Evolutionary conservation across 2,797 vertebrate species (phyloP).

Genomic region (Paratrypauchen microcephalus): DNA sequence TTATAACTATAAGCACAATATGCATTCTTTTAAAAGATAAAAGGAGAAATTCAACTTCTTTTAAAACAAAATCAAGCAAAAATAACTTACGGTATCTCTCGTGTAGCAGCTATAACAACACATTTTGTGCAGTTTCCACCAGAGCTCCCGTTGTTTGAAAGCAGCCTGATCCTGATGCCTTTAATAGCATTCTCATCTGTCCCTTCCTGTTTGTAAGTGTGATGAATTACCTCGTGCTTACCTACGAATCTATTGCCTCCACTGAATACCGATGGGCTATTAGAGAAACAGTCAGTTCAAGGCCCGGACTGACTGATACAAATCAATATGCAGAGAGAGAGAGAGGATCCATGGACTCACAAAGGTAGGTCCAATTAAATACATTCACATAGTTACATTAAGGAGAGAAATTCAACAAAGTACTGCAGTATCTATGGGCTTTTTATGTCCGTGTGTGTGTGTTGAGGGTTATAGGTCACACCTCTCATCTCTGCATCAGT

Average conservation of each 20-base stretch:
- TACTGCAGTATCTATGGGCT: background rate
- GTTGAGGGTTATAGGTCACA: conserved; percentile 63
- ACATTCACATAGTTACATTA: conserved; percentile 22
- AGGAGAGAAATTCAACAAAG: conserved; percentile 36
- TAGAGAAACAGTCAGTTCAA: conserved; percentile 45
- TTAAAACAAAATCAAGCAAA: no score
- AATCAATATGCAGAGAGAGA: background rate
- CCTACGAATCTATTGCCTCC: conserved; percentile 53
- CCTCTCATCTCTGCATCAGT: conserved; percentile 67
- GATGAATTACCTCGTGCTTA: conserved; percentile 67
- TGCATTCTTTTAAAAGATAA: no score
- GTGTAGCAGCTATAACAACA: conserved; percentile 38
- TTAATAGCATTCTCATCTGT: conserved; percentile 58
- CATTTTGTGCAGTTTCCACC: conserved; percentile 46
- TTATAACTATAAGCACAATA: no score
- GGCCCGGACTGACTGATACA: conserved; percentile 22
- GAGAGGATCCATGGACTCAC: background rate
- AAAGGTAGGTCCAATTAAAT: conserved; percentile 10
- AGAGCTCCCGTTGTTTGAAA: conserved; percentile 43
- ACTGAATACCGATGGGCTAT: conserved; percentile 60
- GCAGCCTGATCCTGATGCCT: conserved; percentile 38
- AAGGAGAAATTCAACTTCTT: no score
- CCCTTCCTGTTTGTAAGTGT: conserved; percentile 62
- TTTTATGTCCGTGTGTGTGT: conserved; percentile 18
- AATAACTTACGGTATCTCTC: background rate